Conservation (phyloP, 1,140 invertebrate genomes). For the Drosophila lini region DNA sequence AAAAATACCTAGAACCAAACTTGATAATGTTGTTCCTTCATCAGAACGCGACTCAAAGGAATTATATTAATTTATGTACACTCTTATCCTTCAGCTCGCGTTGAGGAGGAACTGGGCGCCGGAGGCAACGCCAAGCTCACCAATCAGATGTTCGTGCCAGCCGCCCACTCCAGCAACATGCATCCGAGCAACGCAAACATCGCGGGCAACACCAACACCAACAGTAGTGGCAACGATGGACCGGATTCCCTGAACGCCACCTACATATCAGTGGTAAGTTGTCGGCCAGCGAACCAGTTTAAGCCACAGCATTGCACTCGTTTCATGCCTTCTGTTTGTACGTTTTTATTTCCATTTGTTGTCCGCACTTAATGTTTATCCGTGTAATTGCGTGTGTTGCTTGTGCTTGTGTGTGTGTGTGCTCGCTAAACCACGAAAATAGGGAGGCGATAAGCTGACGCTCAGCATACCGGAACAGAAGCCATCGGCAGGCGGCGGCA, state of each 20-base stretch:
- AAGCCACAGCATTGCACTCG: constrained; percentile 66
- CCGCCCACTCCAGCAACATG: constrained; percentile 71
- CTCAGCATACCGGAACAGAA: constrained; percentile 86
- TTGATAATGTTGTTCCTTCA: neutral
- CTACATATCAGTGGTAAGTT: constrained; percentile 91
- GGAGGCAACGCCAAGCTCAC: constrained; percentile 85
- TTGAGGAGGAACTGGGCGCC: constrained; percentile 86
- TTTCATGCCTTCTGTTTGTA: constrained; percentile 78
- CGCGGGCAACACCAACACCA: constrained; percentile 40
- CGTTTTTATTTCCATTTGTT: constrained; percentile 74
- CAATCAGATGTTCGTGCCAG: constrained; percentile 86
- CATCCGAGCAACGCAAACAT: constrained; percentile 57
- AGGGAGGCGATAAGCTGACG: constrained; percentile 91
- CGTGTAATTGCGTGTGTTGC: constrained; percentile 51
- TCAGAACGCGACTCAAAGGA: neutral
- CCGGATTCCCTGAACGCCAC: constrained; percentile 86
- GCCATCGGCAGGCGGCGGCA: constrained; percentile 43
- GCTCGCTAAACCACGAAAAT: constrained; percentile 56
- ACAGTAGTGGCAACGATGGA: constrained; percentile 55
- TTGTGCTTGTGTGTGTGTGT: constrained; percentile 76
- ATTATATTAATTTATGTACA: neutral
- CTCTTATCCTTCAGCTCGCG: constrained; percentile 84
- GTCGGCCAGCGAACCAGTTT: constrained; percentile 61
- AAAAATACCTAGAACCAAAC: neutral
- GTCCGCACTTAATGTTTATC: constrained; percentile 67